Percentiles rank a stretch among this genome's conserved stretches.
phyloP scores from a whole-genome alignment of 2,797 vertebrate genomes.

The Trematomus bernacchii region DNA sequence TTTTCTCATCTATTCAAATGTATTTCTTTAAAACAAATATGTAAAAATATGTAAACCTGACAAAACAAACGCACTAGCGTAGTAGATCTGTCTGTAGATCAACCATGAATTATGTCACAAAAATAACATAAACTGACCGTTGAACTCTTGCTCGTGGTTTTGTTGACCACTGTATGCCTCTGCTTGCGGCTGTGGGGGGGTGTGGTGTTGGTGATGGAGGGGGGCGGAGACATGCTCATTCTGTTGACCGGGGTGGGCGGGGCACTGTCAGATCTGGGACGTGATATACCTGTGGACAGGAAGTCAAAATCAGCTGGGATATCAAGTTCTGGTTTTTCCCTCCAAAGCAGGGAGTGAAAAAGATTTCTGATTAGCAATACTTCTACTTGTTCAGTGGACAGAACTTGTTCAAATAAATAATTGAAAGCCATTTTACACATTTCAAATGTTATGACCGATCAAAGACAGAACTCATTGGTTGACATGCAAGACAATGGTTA shows the following conservation, averaged over 20 bases:
- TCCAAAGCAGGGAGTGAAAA: neutral
- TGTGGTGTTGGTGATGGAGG: slow-evolving; percentile 90
- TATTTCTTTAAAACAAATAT: neutral
- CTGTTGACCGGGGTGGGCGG: slow-evolving; percentile 95
- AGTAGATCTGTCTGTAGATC: neutral
- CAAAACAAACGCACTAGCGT: neutral
- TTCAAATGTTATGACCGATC: slow-evolving; percentile 54
- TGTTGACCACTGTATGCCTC: slow-evolving; percentile 92
- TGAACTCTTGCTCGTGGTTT: slow-evolving; percentile 93
- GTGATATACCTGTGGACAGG: slow-evolving; percentile 89
- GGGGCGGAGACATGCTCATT: slow-evolving; percentile 94
- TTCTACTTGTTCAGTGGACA: slow-evolving; percentile 2
- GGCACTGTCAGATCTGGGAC: slow-evolving; percentile 93
- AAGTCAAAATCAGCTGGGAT: slow-evolving; percentile 15
- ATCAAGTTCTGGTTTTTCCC: neutral
- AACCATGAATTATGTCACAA: neutral
- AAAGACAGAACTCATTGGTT: slow-evolving; percentile 46
- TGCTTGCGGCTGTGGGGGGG: slow-evolving; percentile 94
- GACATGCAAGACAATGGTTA: slow-evolving; percentile 75
- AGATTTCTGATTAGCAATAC: slow-evolving; percentile 31
- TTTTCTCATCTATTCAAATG: too few relatives aligned
- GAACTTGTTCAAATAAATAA: slow-evolving; percentile 40
- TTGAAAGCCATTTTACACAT: slow-evolving; percentile 13
- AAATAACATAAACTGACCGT: slow-evolving; percentile 83
- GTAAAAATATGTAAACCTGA: too few relatives aligned